These are phyloP conservation scores for Bucorvus abyssinicus DNA, from an alignment of 2,797 vertebrate genomes.

Conservation along the genomic window DNA sequence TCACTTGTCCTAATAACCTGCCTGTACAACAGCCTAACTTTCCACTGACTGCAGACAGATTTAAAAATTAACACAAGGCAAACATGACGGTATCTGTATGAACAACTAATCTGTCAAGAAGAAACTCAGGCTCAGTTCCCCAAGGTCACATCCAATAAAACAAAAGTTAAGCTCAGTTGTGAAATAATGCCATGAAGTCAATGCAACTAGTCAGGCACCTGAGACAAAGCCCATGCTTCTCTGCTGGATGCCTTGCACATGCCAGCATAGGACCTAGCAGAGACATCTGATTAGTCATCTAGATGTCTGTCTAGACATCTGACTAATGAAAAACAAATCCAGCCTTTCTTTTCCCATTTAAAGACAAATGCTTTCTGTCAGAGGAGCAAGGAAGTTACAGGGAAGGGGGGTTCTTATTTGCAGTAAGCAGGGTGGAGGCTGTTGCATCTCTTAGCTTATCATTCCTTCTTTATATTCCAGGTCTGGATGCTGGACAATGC, in stretches of 20 bases:
- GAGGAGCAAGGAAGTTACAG: background rate
- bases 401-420: background rate
- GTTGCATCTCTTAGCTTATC: background rate
- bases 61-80: background rate
- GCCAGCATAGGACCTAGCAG: background rate
- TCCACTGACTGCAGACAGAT: background rate
- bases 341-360: background rate
- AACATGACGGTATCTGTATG: fast-evolving
- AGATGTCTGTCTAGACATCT: background rate
- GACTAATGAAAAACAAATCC: background rate
- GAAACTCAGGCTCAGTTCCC: background rate
- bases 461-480: background rate
- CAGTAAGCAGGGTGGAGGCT: background rate
- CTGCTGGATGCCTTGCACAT: background rate
- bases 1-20: background rate
- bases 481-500: background rate
- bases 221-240: background rate
- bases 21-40: background rate
- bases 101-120: background rate
- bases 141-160: background rate
- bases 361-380: background rate
- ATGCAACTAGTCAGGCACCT: background rate
- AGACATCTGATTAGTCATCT: background rate
- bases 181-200: background rate
- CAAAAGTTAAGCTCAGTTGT: background rate